These are phyloP conservation scores for Diabrotica balteata DNA, from an alignment of 2,888 invertebrate genomes.

Conservation along the genomic window DNA sequence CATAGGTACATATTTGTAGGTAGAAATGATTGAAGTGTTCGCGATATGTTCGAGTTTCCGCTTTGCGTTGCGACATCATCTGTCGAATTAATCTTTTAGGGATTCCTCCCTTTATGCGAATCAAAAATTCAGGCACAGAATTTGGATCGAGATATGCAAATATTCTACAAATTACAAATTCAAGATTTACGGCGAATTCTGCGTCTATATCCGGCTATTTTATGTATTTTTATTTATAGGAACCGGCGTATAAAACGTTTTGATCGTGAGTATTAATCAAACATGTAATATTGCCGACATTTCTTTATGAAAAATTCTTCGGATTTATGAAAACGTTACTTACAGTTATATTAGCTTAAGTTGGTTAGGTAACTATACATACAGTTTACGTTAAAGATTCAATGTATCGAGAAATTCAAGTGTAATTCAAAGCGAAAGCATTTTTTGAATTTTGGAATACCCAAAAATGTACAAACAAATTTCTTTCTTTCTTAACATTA, in stretches of 20 bases:
- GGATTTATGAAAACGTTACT: too few relatives aligned
- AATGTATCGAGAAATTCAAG: too few relatives aligned
- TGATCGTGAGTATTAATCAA: not conserved
- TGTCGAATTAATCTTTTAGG: not conserved
- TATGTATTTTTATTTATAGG: not conserved
- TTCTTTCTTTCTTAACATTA: too few relatives aligned
- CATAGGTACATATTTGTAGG: too few relatives aligned
- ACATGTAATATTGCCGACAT: too few relatives aligned
- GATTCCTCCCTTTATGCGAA: not conserved
- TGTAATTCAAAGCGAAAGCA: too few relatives aligned
- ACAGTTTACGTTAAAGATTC: too few relatives aligned
- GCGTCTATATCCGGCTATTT: not conserved
- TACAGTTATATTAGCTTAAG: too few relatives aligned
- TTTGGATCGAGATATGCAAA: conserved; percentile 4
- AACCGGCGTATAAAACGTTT: not conserved
- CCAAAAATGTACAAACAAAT: too few relatives aligned
- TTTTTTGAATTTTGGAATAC: too few relatives aligned
- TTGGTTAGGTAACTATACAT: too few relatives aligned
- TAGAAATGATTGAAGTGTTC: not conserved
- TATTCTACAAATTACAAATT: not conserved
- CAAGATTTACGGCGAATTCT: not conserved
- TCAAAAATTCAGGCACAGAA: not conserved
- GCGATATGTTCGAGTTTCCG: not conserved
- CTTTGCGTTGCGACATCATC: not conserved
- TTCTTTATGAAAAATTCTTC: too few relatives aligned